Evolutionary conservation across 2,888 invertebrate species (phyloP), one percentile per base, ranked within the genome.

Genomic region (Plemyria rubiginata): DNA sequence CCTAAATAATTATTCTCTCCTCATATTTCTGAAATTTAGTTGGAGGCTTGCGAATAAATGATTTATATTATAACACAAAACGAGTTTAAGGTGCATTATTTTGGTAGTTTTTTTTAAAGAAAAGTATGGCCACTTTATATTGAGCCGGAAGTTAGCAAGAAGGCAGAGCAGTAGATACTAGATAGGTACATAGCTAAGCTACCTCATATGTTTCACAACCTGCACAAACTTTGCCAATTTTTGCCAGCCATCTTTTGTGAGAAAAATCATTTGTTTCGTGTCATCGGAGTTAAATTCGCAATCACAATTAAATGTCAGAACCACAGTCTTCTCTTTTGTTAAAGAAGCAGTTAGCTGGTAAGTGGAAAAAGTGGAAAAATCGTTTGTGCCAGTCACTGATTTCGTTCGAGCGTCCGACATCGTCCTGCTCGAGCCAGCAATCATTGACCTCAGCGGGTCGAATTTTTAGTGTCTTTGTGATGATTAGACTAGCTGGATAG

Each of bases 341-440:
- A 94, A 96, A 97, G 94, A 98, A 98, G 95, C 98, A 98, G 94
- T 95, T 98, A 94, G 97, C 98, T 96, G 98, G 98, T 98, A 95
- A 94, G 94, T 94, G 67, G 62, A 66, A 64, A 59, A 56, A 64
- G 66, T 74, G 73, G 16, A 66, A 72, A 72, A 78, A 76, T 73
- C 58, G 75, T 80, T 80, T 77, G 70, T 78, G 72, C 73, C 73
- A 80, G 78, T 81, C 78, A 81, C 76, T 76, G 73, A 71, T 76
- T 75, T 75, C 74, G 70, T 75, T 75, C 74, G 70, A 86, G 85
- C 85, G 84, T 87, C 82, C 77, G 80, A 81, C 81, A 82, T 67
- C 60, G 82, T 84, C 85, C 45, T 84, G 79, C 82, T 79, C 77
- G 79, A 83, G 81, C 40, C 85, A 90, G 48, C 55, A 55, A 86